phyloP scores from a whole-genome alignment of 2,113 vertebrate genomes.

The Scartelaos histophorus region DNA sequence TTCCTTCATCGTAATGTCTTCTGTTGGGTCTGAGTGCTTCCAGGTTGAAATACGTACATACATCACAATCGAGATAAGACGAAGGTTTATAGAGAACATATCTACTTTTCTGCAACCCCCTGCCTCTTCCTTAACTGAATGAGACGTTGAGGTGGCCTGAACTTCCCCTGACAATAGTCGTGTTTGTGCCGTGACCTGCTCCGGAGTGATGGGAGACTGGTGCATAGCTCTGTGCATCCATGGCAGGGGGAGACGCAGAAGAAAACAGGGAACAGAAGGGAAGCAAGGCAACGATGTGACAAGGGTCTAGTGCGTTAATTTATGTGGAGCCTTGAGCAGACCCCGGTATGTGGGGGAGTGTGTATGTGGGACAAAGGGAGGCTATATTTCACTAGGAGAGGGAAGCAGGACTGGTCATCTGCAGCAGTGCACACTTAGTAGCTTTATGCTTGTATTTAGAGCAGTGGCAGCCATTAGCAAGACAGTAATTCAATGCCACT shows the following conservation, averaged over 20 bases:
- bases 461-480: conserved; percentile 3
- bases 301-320: conserved; percentile 49
- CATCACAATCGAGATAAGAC: too few relatives aligned
- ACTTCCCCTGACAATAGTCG: conserved; percentile 32
- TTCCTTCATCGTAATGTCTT: too few relatives aligned
- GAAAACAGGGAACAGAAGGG: conserved; percentile 22
- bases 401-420: conserved; percentile 25
- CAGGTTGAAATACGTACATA: too few relatives aligned
- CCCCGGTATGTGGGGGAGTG: conserved; percentile 5
- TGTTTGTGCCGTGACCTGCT: conserved; percentile 13
- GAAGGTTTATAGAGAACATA: not conserved
- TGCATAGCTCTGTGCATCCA: conserved; percentile 38
- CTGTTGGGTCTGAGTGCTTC: too few relatives aligned
- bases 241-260: conserved; percentile 27
- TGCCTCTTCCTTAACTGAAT: not conserved
- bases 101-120: not conserved
- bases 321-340: conserved; percentile 55
- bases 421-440: conserved; percentile 16
- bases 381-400: conserved; percentile 20
- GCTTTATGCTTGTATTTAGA: conserved; percentile 1
- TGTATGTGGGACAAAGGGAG: conserved; percentile 23
- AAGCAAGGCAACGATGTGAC: conserved; percentile 31
- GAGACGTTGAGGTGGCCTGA: not conserved
- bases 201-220: not conserved
- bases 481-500: conserved; percentile 2